Evolutionary conservation across 2,888 invertebrate genomes (phyloP), one percentile per base, ranked within the genome.

Genomic region (Thymelicus lineola): DNA sequence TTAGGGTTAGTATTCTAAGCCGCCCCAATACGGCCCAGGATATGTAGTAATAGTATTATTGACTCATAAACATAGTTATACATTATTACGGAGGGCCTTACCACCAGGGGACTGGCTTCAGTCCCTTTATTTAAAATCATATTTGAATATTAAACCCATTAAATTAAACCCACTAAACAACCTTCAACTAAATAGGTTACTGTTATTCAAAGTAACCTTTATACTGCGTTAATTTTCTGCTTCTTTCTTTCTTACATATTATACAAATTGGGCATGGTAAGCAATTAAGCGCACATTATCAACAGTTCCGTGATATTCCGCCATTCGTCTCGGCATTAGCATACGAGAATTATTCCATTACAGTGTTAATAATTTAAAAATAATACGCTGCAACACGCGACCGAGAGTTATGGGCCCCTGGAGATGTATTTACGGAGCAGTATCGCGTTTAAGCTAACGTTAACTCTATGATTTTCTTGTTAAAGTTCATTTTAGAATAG

Each of bases 341-440:
- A 91, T 91, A 90, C 86, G 82, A 76, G 83, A 91, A 90, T 92
- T 89, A 91, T 92, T 91, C 87, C 89, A 91, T 91, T 91, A 90
- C 87, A 83, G 82, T 82, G 87, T 88, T 89, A 89, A 90, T 92
- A 91, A 91, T 90, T 92, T 90, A 88, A 91, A 92, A 91, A 91
- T 91, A 90, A 90, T 90, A 87, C 83, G 84, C 79, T 75, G 80
- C 81, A 82, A 82, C 91, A 91, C 91, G 92, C 92, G 84, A 91
- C 83, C 84, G 71, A 77, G 84, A 91, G 82, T 90, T 91, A 89
- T 86, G 86, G 77, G 78, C 80, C 90, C 81, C 90, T 84, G 82
- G 90, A 90, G 91, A 89, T 87, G 86, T 79, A 77, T 79, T 82
- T 79, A 78, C 57, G 57, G 15, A 62, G 58, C 38, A 1, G 36